Evolutionary conservation across 2,797 vertebrate genomes (phyloP), one percentile per base, ranked within the genome.

Genomic region (Enteromius fasciolatus): DNA sequence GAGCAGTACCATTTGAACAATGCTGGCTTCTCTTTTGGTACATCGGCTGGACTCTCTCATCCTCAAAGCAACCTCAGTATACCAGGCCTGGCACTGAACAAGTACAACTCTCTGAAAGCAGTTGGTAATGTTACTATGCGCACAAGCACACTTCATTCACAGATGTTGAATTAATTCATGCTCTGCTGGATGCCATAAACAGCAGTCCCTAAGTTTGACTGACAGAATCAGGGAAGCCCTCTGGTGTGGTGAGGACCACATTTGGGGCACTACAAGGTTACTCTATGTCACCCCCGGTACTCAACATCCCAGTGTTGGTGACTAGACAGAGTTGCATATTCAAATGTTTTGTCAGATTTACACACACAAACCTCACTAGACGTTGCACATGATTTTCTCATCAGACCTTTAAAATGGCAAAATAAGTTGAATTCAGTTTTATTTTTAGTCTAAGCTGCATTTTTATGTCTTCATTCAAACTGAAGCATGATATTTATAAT

Each of bases 1-100:
- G 98, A 97, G 86, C 96, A 96, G 83, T 95, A 95, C 59, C 96
- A 95, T 54, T 91, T 97, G 89, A 97, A 95, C 90, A 96, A 95
- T 5, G 81, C 92, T 0, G 83, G 93, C 17, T 89, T 93, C 48
- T 91, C 93, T 0, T 90, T 91, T 4, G 85, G 91, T 83, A 91
- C 93, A n/a, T 28, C 88, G 0, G 86, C 90, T 1, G 94, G 93
- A 4, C 90, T 94, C 20, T 88, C 95, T 7, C 94, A 95, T 31
- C 85, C 92, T 8, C 96, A 96, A 0, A 91, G 93, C 86, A 95
- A 95, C 88, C 92, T 89, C 94, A 94, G n/a, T 87, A 85, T 93
- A 17, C 92, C 93, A 33, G 87, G 91, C 1, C 91, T 93, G 0
- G 93, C 94, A 75, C 95, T 96, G 54, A 86, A 94, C 90, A 95